These are phyloP conservation scores for Pteruthius melanotis DNA, from an alignment of 2,113 vertebrate species.

Conservation along the genomic window DNA sequence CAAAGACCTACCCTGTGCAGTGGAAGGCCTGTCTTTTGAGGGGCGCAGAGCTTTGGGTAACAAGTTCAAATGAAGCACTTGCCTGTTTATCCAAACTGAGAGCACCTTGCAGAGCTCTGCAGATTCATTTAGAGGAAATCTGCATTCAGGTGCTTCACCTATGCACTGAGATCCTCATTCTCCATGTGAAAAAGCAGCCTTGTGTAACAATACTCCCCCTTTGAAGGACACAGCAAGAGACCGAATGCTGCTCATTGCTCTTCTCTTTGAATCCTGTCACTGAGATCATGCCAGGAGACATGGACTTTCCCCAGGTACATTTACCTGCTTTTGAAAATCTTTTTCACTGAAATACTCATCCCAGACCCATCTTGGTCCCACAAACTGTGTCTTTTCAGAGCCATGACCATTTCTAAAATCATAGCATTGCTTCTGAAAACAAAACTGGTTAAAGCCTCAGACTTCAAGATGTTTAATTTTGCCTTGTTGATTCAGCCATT, in stretches of 20 bases:
- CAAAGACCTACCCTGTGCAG: rapidly evolving
- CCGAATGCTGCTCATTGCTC: not conserved
- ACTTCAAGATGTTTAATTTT: not conserved
- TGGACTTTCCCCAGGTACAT: not conserved
- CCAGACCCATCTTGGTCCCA: not conserved
- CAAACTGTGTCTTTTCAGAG: not conserved
- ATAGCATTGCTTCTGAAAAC: not conserved
- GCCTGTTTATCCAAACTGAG: not conserved
- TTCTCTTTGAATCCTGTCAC: not conserved
- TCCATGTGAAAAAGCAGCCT: not conserved
- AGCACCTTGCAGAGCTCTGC: not conserved
- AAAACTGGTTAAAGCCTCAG: not conserved
- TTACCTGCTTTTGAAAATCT: not conserved
- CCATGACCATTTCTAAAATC: not conserved
- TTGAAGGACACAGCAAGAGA: not conserved
- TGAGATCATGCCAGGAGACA: not conserved
- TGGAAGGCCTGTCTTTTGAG: not conserved
- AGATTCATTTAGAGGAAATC: not conserved
- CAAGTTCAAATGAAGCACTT: not conserved
- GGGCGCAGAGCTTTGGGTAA: not conserved
- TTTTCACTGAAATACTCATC: not conserved
- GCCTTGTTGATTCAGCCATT: not conserved
- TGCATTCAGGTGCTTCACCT: not conserved
- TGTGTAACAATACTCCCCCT: not conserved
- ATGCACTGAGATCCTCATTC: not conserved